phyloP scores from a whole-genome alignment of 2,113 vertebrate genomes.

The Nanger granti region DNA sequence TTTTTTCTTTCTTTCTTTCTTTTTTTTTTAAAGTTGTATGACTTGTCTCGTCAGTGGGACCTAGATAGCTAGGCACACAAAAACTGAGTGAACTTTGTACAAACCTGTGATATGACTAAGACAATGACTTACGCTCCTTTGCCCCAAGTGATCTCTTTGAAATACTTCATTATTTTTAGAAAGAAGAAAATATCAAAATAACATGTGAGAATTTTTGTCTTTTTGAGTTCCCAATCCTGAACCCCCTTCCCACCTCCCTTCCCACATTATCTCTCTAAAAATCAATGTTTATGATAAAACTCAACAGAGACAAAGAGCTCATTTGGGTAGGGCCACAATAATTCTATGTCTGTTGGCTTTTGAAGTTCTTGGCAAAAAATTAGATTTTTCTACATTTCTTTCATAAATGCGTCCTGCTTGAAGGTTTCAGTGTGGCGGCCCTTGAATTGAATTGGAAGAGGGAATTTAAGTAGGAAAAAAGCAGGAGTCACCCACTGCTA shows the following conservation, averaged over 20 bases:
- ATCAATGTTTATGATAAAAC: not conserved
- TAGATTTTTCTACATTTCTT: not conserved
- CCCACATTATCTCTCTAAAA: not conserved
- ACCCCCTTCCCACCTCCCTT: too few relatives aligned
- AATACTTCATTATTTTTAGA: constrained; percentile 19
- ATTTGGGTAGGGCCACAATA: not conserved
- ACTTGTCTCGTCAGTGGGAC: not conserved
- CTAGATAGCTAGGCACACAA: not conserved
- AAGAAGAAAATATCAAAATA: constrained; percentile 1
- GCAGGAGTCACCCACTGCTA: not conserved
- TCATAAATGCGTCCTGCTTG: not conserved
- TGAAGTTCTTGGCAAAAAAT: not conserved
- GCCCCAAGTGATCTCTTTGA: not conserved
- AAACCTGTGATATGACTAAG: not conserved
- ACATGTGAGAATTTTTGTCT: not conserved
- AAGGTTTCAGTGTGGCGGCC: not conserved
- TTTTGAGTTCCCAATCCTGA: too few relatives aligned
- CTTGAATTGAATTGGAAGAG: not conserved
- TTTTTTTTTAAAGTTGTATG: constrained; percentile 24
- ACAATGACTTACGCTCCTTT: not conserved
- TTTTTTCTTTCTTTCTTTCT: constrained; percentile 30
- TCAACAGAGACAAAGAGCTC: not conserved
- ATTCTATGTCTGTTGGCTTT: not conserved
- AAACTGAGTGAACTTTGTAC: constrained; percentile 33
- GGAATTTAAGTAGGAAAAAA: not conserved